A percentile compares a stretch with the other conserved stretches of the same genome.
Conservation (phyloP, 1,140 invertebrate species). For the Nylanderia fulva region DNA sequence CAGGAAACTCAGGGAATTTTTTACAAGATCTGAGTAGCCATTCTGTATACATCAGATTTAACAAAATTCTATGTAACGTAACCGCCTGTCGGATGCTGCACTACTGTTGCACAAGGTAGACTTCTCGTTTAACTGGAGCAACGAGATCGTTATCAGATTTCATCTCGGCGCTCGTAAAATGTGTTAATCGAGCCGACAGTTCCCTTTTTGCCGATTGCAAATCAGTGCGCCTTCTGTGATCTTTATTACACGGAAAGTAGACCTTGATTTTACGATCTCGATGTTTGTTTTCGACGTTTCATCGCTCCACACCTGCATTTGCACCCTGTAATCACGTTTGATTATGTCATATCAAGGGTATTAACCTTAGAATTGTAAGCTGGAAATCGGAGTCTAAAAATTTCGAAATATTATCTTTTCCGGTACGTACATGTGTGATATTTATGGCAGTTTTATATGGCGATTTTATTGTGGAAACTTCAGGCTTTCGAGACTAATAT, state of each 20-base stretch:
- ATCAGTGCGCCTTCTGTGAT: slow-evolving; percentile 7
- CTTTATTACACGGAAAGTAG: slow-evolving; percentile 41
- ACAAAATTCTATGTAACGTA: slow-evolving; percentile 20
- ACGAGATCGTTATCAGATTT: slow-evolving; percentile 17
- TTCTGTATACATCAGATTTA: not conserved
- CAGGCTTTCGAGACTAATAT: not conserved
- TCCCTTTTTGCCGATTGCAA: slow-evolving; percentile 48
- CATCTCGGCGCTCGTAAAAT: slow-evolving; percentile 38
- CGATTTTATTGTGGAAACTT: not conserved
- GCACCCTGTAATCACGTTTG: not conserved
- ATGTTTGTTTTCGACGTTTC: slow-evolving; percentile 39
- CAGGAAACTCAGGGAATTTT: too few species aligned
- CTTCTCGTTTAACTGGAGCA: slow-evolving; percentile 52
- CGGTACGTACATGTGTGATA: not conserved
- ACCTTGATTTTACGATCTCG: slow-evolving; percentile 49
- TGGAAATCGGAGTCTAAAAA: not conserved
- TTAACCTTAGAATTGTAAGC: not conserved
- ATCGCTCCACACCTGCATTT: slow-evolving; percentile 18
- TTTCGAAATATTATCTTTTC: slow-evolving; percentile 7
- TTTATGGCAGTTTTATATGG: not conserved
- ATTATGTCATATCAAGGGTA: not conserved
- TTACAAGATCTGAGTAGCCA: too few species aligned
- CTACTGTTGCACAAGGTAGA: slow-evolving; percentile 37
- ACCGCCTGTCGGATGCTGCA: slow-evolving; percentile 32
- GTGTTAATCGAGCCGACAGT: slow-evolving; percentile 36